A percentile compares a stretch with the other conserved stretches of the same genome.
Conservation (phyloP, 2,113 vertebrate species). For the Apistogramma diplotaenia region DNA sequence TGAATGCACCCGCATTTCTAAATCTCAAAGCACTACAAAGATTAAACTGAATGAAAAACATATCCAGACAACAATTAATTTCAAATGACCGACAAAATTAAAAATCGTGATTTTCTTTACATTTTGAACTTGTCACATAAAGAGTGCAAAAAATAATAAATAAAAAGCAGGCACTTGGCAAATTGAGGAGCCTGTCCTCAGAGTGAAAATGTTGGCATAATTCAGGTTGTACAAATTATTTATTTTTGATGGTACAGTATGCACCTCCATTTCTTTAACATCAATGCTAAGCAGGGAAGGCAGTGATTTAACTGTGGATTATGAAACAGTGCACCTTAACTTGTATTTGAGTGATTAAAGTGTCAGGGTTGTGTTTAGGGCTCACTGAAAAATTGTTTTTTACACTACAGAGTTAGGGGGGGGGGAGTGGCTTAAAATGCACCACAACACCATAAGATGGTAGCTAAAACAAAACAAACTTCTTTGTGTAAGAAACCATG, state of each 20-base stretch:
- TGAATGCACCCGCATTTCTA: neutral
- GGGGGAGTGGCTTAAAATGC: neutral
- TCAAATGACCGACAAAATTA: neutral
- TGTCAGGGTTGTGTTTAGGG: neutral
- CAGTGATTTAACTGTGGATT: neutral
- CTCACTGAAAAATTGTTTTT: neutral
- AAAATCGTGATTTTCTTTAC: neutral
- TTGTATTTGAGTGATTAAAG: neutral
- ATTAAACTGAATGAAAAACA: neutral
- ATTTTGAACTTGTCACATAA: conserved; percentile 27
- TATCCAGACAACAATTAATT: neutral
- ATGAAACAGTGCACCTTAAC: neutral
- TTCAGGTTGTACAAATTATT: neutral
- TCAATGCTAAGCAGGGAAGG: neutral
- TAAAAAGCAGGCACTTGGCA: conserved; percentile 13
- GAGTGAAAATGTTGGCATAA: too few species aligned
- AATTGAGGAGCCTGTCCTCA: too few species aligned
- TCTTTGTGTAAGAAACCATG: neutral
- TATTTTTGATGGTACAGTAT: neutral
- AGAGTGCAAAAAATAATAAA: conserved; percentile 12
- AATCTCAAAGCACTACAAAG: neutral
- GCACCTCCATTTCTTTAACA: neutral
- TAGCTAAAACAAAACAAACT: conserved; percentile 5
- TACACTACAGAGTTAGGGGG: neutral
- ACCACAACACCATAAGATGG: neutral